phyloP scores from a whole-genome alignment of 2,113 vertebrate species.

The Gavialis gangeticus region DNA sequence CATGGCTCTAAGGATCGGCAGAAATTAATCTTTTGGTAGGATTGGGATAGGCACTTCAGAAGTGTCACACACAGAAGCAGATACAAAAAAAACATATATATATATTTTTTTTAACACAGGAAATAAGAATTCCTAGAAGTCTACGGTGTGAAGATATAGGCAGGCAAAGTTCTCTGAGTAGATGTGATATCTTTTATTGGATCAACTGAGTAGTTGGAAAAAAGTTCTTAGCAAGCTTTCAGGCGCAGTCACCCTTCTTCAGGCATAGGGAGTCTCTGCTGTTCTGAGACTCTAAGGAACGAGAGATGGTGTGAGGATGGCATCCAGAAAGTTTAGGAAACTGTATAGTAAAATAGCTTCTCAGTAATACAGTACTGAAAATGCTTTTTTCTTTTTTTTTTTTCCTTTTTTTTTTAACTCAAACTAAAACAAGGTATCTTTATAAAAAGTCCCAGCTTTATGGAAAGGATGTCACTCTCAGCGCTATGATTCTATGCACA shows the following conservation, averaged over 20 bases:
- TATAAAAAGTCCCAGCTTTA: neutral
- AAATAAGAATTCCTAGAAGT: neutral
- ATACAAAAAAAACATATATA: accelerated
- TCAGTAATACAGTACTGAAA: neutral
- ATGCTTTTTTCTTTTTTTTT: too few species aligned
- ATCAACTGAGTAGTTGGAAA: too few species aligned
- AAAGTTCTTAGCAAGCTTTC: too few species aligned
- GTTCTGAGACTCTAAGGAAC: too few species aligned
- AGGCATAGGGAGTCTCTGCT: too few species aligned
- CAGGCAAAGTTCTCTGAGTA: too few species aligned
- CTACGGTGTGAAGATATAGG: neutral
- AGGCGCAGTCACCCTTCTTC: too few species aligned
- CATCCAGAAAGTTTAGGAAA: neutral
- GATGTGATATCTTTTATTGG: too few species aligned
- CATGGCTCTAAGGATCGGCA: neutral
- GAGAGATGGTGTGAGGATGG: neutral
- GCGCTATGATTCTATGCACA: neutral
- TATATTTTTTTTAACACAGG: neutral
- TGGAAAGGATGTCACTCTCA: neutral
- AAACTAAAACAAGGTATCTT: neutral
- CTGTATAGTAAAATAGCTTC: neutral
- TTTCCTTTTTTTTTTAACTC: neutral
- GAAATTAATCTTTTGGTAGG: accelerated
- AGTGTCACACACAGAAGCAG: neutral
- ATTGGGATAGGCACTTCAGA: neutral